Evolutionary conservation across 2,797 vertebrate species (phyloP).

Genomic region (Falco berigora): DNA sequence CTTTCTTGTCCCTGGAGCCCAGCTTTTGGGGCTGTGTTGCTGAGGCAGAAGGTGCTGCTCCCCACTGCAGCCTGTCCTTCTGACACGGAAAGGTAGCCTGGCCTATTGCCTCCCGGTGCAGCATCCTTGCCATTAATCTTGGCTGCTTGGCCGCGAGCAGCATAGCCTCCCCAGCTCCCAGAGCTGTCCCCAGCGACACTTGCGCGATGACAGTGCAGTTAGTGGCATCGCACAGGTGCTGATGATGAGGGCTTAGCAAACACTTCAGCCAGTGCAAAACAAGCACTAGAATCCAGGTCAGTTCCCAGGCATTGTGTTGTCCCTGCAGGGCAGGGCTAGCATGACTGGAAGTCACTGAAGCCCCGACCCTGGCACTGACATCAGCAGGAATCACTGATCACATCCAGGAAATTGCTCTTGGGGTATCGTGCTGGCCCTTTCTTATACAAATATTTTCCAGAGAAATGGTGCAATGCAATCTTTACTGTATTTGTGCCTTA

Average conservation of each 20-base stretch:
- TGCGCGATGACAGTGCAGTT: neutral
- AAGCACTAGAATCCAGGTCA: neutral
- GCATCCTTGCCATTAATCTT: neutral
- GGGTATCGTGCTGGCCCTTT: neutral
- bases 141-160: neutral
- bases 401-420: neutral
- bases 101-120: neutral
- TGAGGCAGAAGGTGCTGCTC: neutral
- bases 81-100: neutral
- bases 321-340: neutral
- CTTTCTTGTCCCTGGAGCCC: neutral
- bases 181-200: accelerated
- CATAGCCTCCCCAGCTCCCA: neutral
- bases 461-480: neutral
- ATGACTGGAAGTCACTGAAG: neutral
- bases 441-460: neutral
- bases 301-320: neutral
- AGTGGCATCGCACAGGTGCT: neutral
- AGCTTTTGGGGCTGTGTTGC: neutral
- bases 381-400: neutral
- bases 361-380: neutral
- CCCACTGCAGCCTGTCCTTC: neutral
- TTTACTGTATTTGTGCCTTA: neutral
- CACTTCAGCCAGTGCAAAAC: neutral
- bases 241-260: neutral